These are phyloP conservation scores for Rhadina sibilatrix DNA, from an alignment of 2,113 vertebrate genomes.

Conservation along the genomic window DNA sequence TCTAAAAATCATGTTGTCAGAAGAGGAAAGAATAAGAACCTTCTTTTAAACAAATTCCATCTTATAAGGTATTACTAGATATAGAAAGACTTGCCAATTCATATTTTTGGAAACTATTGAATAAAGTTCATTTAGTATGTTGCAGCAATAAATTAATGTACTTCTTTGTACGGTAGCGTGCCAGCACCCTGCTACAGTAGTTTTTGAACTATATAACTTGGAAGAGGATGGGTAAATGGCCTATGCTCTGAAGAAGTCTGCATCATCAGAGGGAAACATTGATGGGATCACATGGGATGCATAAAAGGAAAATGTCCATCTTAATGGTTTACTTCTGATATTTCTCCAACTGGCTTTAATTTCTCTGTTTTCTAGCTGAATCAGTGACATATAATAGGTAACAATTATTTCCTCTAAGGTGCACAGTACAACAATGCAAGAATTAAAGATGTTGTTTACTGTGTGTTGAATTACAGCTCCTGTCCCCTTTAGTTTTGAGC, in stretches of 20 bases:
- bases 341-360: neutral
- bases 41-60: neutral
- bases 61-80: neutral
- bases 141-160: neutral
- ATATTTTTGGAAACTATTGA: neutral
- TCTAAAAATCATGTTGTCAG: neutral
- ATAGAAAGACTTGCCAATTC: neutral
- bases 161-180: accelerated
- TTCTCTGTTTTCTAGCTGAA: neutral
- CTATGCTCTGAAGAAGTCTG: neutral
- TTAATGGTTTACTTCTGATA: neutral
- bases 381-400: neutral
- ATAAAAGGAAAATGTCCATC: neutral
- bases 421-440: neutral
- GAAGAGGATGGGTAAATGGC: neutral
- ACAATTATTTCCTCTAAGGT: neutral
- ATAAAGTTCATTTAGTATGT: neutral
- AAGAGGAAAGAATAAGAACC: neutral
- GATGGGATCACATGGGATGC: neutral
- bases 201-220: neutral
- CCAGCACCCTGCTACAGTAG: neutral
- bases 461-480: neutral
- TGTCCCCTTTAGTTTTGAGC: neutral
- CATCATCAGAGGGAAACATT: neutral
- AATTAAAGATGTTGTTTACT: neutral